Conservation (phyloP, 2,797 vertebrate genomes). For the Cheirogaleus major region DNA sequence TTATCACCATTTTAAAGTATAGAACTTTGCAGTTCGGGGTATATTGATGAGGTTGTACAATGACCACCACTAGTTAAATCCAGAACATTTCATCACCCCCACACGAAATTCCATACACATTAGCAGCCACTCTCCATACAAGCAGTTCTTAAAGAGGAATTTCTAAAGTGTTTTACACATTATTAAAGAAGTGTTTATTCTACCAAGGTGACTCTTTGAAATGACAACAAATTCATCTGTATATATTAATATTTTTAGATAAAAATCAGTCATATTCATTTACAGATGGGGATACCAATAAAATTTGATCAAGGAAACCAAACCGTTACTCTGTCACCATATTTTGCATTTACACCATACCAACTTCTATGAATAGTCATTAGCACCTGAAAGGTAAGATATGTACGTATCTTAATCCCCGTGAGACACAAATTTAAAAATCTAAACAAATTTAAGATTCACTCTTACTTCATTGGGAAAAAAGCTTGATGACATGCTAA, state of each 20-base stretch:
- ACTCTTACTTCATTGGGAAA: slow-evolving; percentile 22
- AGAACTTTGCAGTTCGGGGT: not conserved
- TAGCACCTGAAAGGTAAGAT: not conserved
- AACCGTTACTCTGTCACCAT: not conserved
- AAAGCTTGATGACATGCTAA: slow-evolving; percentile 40
- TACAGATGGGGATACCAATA: not conserved
- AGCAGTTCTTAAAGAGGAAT: not conserved
- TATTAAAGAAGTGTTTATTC: not conserved
- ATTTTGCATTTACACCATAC: not conserved
- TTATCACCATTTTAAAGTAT: not conserved
- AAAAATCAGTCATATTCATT: not conserved
- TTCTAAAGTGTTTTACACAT: not conserved
- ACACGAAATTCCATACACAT: not conserved
- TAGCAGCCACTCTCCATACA: not conserved
- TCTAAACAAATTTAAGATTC: not conserved
- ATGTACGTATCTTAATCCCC: not conserved
- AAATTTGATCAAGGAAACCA: not conserved
- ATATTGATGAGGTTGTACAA: not conserved
- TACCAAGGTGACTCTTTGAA: not conserved
- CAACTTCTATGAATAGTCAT: not conserved
- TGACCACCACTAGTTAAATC: not conserved
- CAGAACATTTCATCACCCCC: not conserved
- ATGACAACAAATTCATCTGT: not conserved
- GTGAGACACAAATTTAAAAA: not conserved
- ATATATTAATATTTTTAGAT: not conserved